phyloP scores from a whole-genome alignment of 2,888 invertebrate species.

The Sesamia inferens region DNA sequence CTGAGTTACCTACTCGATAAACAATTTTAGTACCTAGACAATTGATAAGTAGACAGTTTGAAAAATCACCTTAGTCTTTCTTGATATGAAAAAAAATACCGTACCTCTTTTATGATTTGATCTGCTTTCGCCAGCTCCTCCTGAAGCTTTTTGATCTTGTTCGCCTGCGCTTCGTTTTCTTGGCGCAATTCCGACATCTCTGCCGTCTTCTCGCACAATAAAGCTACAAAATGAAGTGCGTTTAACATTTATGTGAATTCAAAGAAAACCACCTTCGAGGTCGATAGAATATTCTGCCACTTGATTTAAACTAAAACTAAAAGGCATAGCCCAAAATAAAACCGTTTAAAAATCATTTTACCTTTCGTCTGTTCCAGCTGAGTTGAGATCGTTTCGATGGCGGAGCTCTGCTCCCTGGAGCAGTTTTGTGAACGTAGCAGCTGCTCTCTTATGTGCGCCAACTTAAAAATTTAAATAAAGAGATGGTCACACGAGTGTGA shows the following conservation, averaged over 20 bases:
- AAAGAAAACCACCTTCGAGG: background rate
- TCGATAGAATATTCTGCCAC: background rate
- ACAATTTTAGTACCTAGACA: too few species aligned
- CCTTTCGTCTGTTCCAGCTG: conserved; percentile 75
- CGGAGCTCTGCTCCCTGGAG: conserved; percentile 54
- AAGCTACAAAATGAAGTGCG: conserved; percentile 56
- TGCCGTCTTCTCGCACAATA: conserved; percentile 68
- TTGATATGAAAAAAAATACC: too few species aligned
- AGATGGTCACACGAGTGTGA: background rate
- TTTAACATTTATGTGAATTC: background rate
- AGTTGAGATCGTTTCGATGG: conserved; percentile 65
- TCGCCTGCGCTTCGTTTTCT: conserved; percentile 64
- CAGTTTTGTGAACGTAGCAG: conserved; percentile 63
- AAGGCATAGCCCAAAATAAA: background rate
- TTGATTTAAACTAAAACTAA: background rate
- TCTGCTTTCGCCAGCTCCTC: conserved; percentile 68
- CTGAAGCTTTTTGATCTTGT: conserved; percentile 62
- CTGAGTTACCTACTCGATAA: background rate
- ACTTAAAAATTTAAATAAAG: conserved; percentile 66
- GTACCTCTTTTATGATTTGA: conserved; percentile 71
- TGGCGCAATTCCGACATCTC: conserved; percentile 65
- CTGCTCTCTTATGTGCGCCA: conserved; percentile 66
- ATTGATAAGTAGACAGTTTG: background rate
- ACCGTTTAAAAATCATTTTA: conserved; percentile 44
- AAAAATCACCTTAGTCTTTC: background rate